A percentile compares a stretch with the other conserved stretches of the same genome.
These are phyloP conservation scores for Phallusia fumigata DNA, from an alignment of 23 tunicate genomes.

Conservation along the genomic window DNA sequence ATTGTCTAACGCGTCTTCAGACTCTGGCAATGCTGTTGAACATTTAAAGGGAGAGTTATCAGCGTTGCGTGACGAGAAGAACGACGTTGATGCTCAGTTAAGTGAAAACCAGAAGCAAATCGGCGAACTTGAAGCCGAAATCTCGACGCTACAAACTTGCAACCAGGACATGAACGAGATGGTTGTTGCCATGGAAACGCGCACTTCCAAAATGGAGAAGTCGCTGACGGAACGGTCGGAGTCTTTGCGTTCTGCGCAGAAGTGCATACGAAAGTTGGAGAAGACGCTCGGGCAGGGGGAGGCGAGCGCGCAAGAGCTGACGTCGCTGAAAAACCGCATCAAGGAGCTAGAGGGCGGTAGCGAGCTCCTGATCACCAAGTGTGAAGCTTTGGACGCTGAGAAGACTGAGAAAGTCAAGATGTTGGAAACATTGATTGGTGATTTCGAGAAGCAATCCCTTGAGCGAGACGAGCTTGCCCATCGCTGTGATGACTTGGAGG, in stretches of 20 bases:
- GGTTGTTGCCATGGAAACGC: conserved; percentile 66
- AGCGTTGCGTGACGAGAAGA: neutral
- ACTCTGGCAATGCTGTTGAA: neutral
- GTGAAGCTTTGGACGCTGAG: conserved; percentile 48
- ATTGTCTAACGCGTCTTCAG: neutral
- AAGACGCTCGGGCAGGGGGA: conserved; percentile 46
- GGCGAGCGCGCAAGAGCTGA: conserved; percentile 8
- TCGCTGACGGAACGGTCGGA: conserved; percentile 48
- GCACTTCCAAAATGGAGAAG: conserved; percentile 55
- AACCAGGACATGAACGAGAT: conserved; percentile 78
- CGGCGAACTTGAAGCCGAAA: conserved; percentile 27
- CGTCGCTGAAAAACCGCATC: conserved; percentile 21
- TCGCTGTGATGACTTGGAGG: conserved; percentile 38
- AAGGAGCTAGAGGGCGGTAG: conserved; percentile 29
- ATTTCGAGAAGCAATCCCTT: conserved; percentile 57
- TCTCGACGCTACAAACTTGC: conserved; percentile 62
- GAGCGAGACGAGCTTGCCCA: conserved; percentile 48
- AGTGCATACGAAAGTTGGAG: conserved; percentile 62
- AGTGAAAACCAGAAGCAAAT: conserved; percentile 17
- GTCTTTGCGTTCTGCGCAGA: conserved; percentile 46
- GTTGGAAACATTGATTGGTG: conserved; percentile 49
- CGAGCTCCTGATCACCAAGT: conserved; percentile 29
- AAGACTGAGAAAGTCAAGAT: conserved; percentile 54
- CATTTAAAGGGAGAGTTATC: neutral
- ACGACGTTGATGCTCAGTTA: conserved; percentile 20